A percentile compares a stretch with the other conserved stretches of the same genome.
phyloP scores from a whole-genome alignment of 2,797 vertebrate species.

The Malurus leucopterus region DNA sequence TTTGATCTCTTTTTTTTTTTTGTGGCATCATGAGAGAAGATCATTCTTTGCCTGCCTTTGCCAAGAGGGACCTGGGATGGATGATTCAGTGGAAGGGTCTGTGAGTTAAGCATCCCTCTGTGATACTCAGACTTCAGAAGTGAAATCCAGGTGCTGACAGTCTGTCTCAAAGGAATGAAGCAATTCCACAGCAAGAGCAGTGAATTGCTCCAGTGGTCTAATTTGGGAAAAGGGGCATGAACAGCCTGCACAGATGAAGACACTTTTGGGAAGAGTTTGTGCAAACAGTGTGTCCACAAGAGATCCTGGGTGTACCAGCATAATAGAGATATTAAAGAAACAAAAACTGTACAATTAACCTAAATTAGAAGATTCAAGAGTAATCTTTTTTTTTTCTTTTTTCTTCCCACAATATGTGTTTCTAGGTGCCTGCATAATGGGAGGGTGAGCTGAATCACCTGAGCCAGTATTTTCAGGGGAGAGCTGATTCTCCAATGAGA shows the following conservation, averaged over 20 bases:
- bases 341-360: not conserved
- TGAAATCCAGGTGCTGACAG: not conserved
- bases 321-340: not conserved
- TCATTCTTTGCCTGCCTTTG: not conserved
- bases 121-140: not conserved
- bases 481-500: not conserved
- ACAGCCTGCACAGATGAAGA: not conserved
- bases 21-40: not conserved
- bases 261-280: not conserved
- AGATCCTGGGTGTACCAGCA: not conserved
- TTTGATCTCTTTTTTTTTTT: not conserved
- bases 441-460: not conserved
- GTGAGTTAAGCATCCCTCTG: not conserved
- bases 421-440: not conserved
- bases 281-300: not conserved
- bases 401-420: not conserved
- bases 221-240: not conserved
- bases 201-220: not conserved
- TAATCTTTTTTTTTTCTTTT: not conserved
- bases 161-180: not conserved
- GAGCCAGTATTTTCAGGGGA: not conserved
- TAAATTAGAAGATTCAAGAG: not conserved
- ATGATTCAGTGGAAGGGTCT: not conserved
- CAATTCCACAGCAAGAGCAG: not conserved
- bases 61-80: not conserved